Percentiles rank a stretch among this genome's conserved stretches.
These are phyloP conservation scores for Passer montanus DNA, from an alignment of 2,113 vertebrate genomes.

Conservation along the genomic window DNA sequence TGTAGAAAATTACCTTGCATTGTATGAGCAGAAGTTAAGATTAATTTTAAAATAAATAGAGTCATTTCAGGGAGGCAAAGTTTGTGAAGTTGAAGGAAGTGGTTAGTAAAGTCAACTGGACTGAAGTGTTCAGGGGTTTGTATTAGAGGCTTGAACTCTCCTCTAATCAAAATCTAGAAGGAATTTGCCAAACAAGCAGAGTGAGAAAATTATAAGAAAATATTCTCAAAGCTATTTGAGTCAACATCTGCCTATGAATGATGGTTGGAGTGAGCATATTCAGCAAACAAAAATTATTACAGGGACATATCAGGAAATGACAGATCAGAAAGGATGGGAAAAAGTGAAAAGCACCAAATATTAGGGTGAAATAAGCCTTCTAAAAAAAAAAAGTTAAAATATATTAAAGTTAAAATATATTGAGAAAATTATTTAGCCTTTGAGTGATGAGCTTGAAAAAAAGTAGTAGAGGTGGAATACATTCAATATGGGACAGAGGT, in stretches of 20 bases:
- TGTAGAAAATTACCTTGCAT: conserved; percentile 29
- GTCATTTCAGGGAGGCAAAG: neutral
- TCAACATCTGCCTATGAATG: neutral
- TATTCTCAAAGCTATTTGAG: neutral
- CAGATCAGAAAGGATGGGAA: neutral
- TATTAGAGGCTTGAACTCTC: conserved; percentile 12
- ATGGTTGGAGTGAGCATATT: neutral
- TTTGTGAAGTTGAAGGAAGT: neutral
- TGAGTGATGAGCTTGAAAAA: neutral
- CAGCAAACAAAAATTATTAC: neutral
- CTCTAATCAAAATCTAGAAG: neutral
- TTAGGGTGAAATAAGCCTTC: neutral
- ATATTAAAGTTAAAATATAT: neutral
- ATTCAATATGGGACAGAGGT: neutral
- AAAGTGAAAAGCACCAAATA: neutral
- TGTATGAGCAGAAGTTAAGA: neutral
- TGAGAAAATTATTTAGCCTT: neutral
- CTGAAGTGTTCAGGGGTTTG: neutral
- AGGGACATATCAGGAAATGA: neutral
- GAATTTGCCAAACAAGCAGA: conserved; percentile 42
- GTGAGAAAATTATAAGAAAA: neutral
- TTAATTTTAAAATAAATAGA: conserved; percentile 29
- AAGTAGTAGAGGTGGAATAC: neutral
- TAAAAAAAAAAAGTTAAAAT: neutral
- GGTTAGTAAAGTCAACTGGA: conserved; percentile 6